Evolutionary conservation across 2,888 invertebrate species (phyloP), one percentile per base, ranked within the genome.

Genomic region (Thereva unica): DNA sequence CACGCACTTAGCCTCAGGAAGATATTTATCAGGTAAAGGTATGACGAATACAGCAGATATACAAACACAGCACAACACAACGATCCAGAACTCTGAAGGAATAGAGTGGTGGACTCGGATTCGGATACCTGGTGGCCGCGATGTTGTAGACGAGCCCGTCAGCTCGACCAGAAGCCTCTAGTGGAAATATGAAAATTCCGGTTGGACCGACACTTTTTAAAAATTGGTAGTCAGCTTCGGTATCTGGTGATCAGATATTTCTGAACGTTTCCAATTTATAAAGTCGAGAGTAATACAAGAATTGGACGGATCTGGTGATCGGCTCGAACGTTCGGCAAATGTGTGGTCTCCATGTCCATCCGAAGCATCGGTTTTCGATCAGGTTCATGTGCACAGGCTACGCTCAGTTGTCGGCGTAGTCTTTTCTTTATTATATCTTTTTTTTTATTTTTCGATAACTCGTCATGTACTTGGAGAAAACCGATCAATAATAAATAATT

Each of bases 191-290:
- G 23, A 9, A 45, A 45, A 67, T 63, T 54, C 67, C 55, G 63
- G 59, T 59, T 68, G 45, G 37, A 49, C 59, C 63, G 68, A 68
- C 66, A 68, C 67, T 66, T 61, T 70, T 59, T 65, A 68, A 68
- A 68, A 70, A 67, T 68, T 70, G 70, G 70, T 70, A 68, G 70
- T 70, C 68, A 35, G 52, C 64, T 44, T 56, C 56, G 23, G 42
- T 68, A 68, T 68, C 70, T 68, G 8, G 41, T 59, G 54, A 70
- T 70, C 70, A 68, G 68, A 67, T 68, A 67, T 65, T 67, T 68
- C 59, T 65, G 67, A 66, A 69, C 66, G 68, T 68, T 67, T 70
- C 65, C 70, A 67, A 70, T 68, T 70, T 70, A 70, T 70, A 65
- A 69, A 45, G 52, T 52, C 66, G 54, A 40, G 54, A 64, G 40